Base-by-base conservation (phyloP, 2,113 vertebrate species). In the Beaufortia kweichowensis region DNA sequence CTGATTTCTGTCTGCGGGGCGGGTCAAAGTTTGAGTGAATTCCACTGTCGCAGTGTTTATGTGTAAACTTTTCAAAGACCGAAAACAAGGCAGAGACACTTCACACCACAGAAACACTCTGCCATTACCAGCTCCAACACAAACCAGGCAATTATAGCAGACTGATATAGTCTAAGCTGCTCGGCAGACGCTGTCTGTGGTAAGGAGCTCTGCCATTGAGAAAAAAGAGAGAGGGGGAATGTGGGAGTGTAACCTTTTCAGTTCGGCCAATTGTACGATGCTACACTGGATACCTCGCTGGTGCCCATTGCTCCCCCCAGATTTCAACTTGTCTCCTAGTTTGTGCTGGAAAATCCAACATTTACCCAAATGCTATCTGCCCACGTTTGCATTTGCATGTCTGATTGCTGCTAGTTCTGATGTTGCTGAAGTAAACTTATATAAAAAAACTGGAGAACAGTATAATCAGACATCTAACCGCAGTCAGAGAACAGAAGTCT, bases 311-410 rank as follows among this genome's bases (percentile, higher is more conserved):
- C 86, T 76, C 82, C 68, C 82, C 82, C 82, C 82, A 82, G 79
- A 87, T 85, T 89, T 79, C 65, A 75, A 83, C 72, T 69, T 82
- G 84, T 1, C 8, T 15, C n/a, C 14, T 66, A 85, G 85, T 62
- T 66, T 57, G 83, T 75, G 85, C 81, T 83, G 87, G 84, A 78
- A 72, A 77, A 91, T 82, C 89, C 79, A 28, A 87, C 84, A 89
- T 92, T 91, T 90, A 86, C 84, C 84, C 88, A 91, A 91, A 93
- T 87, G 87, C 82, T 86, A 88, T 85, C 86, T 90, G 41, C 12
- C 62, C 46, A 8, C 46, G 86, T 87, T 87, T 87, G 84, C 89
- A 85, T 89, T 90, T 92, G 86, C 87, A 85, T 82, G 85, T 89
- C 88, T 91, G 89, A 90, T 90, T 89, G 82, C 84, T 87, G 88